These are phyloP conservation scores for Amazona guildingii DNA, from an alignment of 2,113 vertebrate genomes.

Conservation along the genomic window DNA sequence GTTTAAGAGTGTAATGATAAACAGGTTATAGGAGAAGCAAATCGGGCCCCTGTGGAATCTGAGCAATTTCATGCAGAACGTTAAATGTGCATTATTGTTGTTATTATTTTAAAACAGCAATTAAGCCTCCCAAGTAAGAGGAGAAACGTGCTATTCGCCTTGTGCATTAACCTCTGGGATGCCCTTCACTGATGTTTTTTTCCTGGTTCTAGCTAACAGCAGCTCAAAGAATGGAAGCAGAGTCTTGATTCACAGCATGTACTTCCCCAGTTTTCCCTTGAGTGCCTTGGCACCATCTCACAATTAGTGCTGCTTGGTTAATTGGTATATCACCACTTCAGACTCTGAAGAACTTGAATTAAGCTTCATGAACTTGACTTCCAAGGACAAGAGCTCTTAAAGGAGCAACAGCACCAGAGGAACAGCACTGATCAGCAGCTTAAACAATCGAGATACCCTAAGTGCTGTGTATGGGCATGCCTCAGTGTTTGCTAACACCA, in stretches of 20 bases:
- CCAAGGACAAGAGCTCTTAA: conserved; percentile 11
- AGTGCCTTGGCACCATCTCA: neutral
- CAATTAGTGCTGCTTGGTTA: conserved; percentile 42
- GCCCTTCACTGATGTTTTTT: neutral
- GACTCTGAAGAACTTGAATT: neutral
- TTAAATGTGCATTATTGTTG: neutral
- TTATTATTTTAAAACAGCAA: neutral
- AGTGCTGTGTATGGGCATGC: neutral
- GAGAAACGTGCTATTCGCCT: neutral
- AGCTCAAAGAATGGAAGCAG: neutral
- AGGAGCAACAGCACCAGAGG: neutral
- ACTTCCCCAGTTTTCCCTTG: neutral
- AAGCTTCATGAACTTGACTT: neutral
- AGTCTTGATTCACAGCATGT: neutral
- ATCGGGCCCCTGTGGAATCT: neutral
- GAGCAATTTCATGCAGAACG: neutral
- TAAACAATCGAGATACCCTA: neutral
- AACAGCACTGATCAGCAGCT: neutral
- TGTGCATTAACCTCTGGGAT: neutral
- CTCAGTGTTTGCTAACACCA: neutral
- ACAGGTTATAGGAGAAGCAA: neutral
- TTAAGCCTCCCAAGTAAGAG: neutral
- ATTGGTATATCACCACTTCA: conserved; percentile 21
- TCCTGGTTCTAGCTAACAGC: neutral
- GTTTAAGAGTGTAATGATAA: neutral